Evolutionary conservation across 2,113 vertebrate genomes (phyloP).

Genomic region (Heterocephalus glaber): DNA sequence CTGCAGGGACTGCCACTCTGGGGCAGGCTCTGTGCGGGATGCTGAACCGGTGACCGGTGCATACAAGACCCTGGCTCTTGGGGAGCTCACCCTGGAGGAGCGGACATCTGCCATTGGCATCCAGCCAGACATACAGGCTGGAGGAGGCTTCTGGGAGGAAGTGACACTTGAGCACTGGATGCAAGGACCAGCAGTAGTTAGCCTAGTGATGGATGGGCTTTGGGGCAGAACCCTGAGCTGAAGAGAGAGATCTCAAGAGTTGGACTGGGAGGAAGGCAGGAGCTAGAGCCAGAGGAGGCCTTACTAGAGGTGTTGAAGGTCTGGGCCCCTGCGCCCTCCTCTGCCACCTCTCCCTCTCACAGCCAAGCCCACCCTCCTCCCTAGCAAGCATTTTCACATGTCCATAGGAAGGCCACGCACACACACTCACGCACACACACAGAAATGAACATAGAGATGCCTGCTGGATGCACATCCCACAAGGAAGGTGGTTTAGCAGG

Average conservation of each 20-base stretch:
- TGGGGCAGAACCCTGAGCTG: background rate
- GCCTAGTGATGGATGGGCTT: background rate
- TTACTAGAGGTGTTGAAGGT: background rate
- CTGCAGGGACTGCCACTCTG: background rate
- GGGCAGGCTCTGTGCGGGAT: background rate
- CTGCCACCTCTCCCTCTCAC: no score
- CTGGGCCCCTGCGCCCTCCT: background rate
- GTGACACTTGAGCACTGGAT: background rate
- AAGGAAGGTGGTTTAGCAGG: conserved; percentile 4
- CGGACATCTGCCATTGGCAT: background rate
- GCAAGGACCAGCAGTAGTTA: background rate
- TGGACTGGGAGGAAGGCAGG: background rate
- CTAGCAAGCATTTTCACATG: background rate
- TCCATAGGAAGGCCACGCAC: no score
- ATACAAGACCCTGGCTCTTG: background rate
- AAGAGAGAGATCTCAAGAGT: background rate
- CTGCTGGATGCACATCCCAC: background rate
- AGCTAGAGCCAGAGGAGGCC: background rate
- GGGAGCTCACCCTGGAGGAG: background rate
- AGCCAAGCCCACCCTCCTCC: background rate
- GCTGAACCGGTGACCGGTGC: background rate
- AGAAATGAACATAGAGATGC: background rate
- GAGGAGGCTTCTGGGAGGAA: conserved; percentile 17
- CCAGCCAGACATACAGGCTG: background rate
- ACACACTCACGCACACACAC: background rate